Percentiles rank a stretch among this genome's conserved stretches.
Conservation (phyloP, 2,113 vertebrate species). For the Tragelaphus scriptus region DNA sequence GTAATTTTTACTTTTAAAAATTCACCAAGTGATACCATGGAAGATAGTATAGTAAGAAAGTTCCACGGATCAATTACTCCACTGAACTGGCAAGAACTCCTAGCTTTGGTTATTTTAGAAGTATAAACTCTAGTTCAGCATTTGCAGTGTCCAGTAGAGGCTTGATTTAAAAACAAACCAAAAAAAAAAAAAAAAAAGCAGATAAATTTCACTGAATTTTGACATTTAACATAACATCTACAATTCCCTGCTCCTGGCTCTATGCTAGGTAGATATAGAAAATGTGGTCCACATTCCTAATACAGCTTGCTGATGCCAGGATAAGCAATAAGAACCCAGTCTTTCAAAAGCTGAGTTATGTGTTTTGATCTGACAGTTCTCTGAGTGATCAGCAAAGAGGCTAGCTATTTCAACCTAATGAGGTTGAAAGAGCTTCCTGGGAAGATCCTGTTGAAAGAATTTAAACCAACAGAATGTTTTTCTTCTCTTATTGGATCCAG, state of each 20-base stretch:
- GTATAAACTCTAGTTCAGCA: background rate
- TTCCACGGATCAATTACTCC: background rate
- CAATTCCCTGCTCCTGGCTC: fast-evolving
- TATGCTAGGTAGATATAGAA: background rate
- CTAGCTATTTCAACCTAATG: background rate
- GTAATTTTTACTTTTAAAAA: background rate
- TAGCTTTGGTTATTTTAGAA: background rate
- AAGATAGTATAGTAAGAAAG: background rate
- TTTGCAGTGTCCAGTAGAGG: background rate
- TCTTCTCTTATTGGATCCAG: background rate
- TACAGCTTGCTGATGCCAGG: too few relatives aligned
- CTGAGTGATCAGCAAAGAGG: background rate
- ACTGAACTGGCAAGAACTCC: background rate
- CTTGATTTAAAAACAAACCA: background rate
- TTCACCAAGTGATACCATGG: background rate
- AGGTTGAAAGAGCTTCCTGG: background rate
- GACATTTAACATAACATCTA: background rate
- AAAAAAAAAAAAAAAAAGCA: background rate
- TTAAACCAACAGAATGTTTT: background rate
- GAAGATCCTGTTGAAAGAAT: background rate
- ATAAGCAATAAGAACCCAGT: background rate
- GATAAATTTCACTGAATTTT: background rate
- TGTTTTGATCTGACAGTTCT: background rate
- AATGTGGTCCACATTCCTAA: background rate
- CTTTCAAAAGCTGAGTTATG: background rate